Conservation (phyloP, 2,888 invertebrate species). For the Chalcis sispes region DNA sequence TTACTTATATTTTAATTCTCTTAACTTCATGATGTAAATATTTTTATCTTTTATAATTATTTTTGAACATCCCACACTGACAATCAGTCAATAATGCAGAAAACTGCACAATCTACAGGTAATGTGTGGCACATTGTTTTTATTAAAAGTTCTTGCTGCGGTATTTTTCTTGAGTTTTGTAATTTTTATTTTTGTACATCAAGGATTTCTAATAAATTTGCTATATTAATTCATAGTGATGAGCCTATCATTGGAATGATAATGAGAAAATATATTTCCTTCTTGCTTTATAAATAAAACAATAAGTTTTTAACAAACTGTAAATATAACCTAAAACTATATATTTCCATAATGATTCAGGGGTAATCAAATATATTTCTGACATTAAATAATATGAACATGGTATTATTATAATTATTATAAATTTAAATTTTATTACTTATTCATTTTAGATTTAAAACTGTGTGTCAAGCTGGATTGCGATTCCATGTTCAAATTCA, state of each 20-base stretch:
- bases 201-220: background rate
- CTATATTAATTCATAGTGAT: background rate
- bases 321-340: constrained; percentile 48
- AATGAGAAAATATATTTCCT: constrained; percentile 16
- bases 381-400: background rate
- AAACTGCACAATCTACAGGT: no score
- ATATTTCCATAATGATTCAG: constrained; percentile 47
- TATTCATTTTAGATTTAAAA: constrained; percentile 44
- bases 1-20: no score
- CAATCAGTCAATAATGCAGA: no score
- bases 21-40: no score
- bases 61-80: no score
- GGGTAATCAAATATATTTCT: constrained; percentile 27
- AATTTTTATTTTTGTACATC: constrained; percentile 1
- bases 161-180: background rate
- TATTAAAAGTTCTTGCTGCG: no score
- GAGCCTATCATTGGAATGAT: background rate
- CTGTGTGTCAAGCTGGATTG: constrained; percentile 31
- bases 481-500: constrained; percentile 34
- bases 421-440: background rate
- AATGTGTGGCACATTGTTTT: no score
- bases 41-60: no score
- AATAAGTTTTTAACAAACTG: background rate
- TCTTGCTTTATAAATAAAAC: background rate
- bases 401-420: constrained; percentile 4